Conservation (phyloP, 2,888 invertebrate species). For the Eretmocerus hayati region DNA sequence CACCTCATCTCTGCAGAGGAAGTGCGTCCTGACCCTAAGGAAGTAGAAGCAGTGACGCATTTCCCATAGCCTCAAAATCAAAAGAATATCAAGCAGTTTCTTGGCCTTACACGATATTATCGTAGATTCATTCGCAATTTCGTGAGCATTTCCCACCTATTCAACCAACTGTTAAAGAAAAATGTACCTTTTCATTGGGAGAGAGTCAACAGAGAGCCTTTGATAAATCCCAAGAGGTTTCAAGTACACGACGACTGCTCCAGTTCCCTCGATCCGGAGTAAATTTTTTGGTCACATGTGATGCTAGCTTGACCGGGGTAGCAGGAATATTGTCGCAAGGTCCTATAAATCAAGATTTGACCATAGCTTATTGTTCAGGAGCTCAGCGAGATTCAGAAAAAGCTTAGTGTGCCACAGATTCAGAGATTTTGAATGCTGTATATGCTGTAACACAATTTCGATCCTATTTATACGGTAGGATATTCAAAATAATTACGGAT, state of each 20-base stretch:
- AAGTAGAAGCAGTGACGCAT: neutral
- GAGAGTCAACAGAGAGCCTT: neutral
- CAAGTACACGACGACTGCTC: neutral
- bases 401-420: neutral
- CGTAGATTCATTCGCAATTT: conserved; percentile 7
- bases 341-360: neutral
- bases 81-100: neutral
- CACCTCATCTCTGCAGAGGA: neutral
- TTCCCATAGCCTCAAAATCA: neutral
- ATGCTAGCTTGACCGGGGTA: neutral
- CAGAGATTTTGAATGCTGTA: neutral
- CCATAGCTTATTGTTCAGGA: neutral
- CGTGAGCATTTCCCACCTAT: neutral
- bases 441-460: neutral
- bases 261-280: neutral
- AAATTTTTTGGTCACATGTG: neutral
- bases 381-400: neutral
- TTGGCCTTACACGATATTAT: conserved; percentile 2
- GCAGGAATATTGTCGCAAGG: neutral
- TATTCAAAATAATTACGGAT: neutral
- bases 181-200: neutral
- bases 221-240: neutral
- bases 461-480: neutral
- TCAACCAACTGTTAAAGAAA: conserved; percentile 8
- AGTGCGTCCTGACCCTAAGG: neutral